These are phyloP conservation scores for Tetragnatha montana DNA, from an alignment of 2,888 invertebrate species.

Conservation along the genomic window DNA sequence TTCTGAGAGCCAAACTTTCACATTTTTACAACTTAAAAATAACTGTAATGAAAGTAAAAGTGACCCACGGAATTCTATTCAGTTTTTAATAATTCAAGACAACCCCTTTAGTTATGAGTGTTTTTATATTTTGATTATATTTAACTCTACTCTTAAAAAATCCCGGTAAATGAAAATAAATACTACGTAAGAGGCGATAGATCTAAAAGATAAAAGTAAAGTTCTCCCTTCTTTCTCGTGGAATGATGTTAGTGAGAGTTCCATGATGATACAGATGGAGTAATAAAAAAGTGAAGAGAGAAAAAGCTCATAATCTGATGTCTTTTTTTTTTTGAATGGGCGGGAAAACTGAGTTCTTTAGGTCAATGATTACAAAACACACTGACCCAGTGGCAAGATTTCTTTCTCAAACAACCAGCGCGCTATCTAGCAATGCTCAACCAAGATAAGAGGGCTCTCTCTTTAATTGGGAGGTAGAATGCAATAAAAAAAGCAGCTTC, in stretches of 20 bases:
- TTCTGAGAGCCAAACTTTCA: too few relatives aligned
- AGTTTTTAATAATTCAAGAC: too few relatives aligned
- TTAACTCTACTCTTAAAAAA: too few relatives aligned
- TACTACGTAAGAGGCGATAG: too few relatives aligned
- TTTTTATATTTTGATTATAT: too few relatives aligned
- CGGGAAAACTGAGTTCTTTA: slow-evolving; percentile 24
- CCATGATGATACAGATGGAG: neutral
- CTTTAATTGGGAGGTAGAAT: neutral
- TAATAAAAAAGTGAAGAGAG: neutral
- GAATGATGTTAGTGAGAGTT: neutral
- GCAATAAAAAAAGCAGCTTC: neutral
- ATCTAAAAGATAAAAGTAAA: neutral
- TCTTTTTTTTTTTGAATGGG: slow-evolving; percentile 10
- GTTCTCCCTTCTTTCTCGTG: neutral
- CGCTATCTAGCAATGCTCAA: slow-evolving; percentile 13
- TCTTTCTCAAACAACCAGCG: slow-evolving; percentile 18
- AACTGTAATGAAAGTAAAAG: too few relatives aligned
- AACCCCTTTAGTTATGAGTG: too few relatives aligned
- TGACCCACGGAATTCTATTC: too few relatives aligned
- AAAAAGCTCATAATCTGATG: neutral
- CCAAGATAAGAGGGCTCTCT: neutral
- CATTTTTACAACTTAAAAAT: too few relatives aligned
- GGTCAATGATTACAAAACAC: slow-evolving; percentile 47
- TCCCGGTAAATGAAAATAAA: too few relatives aligned
- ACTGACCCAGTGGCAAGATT: slow-evolving; percentile 58